These are phyloP conservation scores for Apotomis betuletana DNA, from an alignment of 2,888 invertebrate species.

Conservation along the genomic window DNA sequence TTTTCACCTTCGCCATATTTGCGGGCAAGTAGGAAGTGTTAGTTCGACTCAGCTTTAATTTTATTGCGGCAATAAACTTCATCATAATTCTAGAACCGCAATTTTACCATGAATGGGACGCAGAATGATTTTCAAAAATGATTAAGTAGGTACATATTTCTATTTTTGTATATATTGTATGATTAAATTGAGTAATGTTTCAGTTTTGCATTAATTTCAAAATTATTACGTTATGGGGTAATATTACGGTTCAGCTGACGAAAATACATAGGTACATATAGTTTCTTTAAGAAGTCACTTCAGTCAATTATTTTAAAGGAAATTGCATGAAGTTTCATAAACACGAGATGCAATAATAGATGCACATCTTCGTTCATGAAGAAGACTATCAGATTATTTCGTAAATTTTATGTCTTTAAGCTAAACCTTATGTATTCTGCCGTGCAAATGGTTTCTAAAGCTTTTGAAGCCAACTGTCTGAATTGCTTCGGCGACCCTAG, in stretches of 20 bases:
- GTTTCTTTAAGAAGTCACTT: not conserved
- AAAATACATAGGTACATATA: too few species aligned
- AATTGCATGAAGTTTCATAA: too few species aligned
- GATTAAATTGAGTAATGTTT: not conserved
- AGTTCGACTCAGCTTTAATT: not conserved
- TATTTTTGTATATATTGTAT: not conserved
- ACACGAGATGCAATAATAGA: too few species aligned
- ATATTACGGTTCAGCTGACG: too few species aligned
- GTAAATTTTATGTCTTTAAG: not conserved
- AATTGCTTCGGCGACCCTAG: slow-evolving; percentile 30
- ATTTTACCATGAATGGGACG: not conserved
- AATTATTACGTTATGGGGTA: too few species aligned
- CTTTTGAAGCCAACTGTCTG: slow-evolving; percentile 7
- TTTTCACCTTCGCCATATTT: too few species aligned
- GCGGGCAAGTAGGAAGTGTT: not conserved
- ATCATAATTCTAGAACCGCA: not conserved
- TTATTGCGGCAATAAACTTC: not conserved
- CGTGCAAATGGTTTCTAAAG: slow-evolving; percentile 20
- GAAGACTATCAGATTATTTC: slow-evolving; percentile 5
- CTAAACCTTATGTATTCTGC: slow-evolving; percentile 13
- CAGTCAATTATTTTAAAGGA: too few species aligned
- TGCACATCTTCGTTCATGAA: not conserved
- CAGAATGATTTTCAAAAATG: not conserved
- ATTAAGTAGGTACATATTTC: not conserved
- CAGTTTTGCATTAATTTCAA: not conserved